These are phyloP conservation scores for Nineta flava DNA, from an alignment of 2,888 invertebrate genomes.

Conservation along the genomic window DNA sequence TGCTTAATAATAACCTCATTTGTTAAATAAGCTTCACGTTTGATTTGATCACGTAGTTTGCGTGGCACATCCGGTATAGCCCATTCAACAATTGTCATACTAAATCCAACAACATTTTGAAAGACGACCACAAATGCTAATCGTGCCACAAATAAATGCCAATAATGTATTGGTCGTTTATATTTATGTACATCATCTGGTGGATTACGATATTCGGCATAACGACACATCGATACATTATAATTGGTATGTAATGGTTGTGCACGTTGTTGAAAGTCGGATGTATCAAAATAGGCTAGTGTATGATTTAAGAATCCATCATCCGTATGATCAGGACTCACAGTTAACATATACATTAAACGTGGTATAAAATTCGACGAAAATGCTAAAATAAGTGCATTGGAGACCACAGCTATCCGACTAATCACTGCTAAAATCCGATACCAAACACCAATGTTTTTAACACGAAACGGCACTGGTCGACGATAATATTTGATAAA, in stretches of 20 bases:
- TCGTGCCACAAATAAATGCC: slow-evolving; percentile 57
- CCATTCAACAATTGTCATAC: slow-evolving; percentile 58
- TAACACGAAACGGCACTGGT: slow-evolving; percentile 56
- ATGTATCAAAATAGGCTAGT: slow-evolving; percentile 46
- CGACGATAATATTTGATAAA: slow-evolving; percentile 56
- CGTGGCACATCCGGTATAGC: slow-evolving; percentile 61
- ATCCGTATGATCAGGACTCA: slow-evolving; percentile 33
- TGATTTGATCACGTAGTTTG: slow-evolving; percentile 51
- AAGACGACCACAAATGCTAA: slow-evolving; percentile 62
- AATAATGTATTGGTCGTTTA: slow-evolving; percentile 48
- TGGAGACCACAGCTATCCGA: slow-evolving; percentile 58
- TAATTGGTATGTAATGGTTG: slow-evolving; percentile 45
- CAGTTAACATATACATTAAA: slow-evolving; percentile 44
- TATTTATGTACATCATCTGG: slow-evolving; percentile 33
- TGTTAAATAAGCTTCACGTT: slow-evolving; percentile 52
- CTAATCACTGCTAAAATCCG: slow-evolving; percentile 58
- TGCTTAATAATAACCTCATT: slow-evolving; percentile 58
- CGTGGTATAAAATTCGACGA: slow-evolving; percentile 72
- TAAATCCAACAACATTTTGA: slow-evolving; percentile 60
- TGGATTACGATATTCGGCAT: slow-evolving; percentile 51
- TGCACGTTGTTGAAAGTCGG: slow-evolving; percentile 34
- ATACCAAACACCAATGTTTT: slow-evolving; percentile 68
- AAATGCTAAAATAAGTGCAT: slow-evolving; percentile 64
- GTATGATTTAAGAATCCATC: slow-evolving; percentile 53
- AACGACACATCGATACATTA: slow-evolving; percentile 41